Evolutionary conservation across 37 sponge, comb jelly and placozoan species (phyloP).

Genomic region (Halisarca cf. caerulea): DNA sequence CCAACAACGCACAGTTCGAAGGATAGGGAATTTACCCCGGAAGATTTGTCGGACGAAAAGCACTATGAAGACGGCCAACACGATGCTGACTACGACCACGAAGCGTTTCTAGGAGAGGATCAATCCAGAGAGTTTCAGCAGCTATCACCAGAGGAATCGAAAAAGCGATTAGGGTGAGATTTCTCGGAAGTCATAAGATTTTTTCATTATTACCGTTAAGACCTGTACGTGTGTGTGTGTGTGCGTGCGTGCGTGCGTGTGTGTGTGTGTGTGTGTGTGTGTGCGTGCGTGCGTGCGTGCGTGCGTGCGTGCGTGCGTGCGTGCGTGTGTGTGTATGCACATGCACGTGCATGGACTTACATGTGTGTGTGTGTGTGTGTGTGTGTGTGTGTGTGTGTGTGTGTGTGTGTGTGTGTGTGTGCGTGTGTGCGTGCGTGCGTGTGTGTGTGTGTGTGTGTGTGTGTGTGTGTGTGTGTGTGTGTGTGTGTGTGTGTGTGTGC

Average conservation of each 20-base stretch:
- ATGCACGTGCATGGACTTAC: neutral
- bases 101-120: slow-evolving; percentile 79
- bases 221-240: neutral
- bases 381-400: no score
- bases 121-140: slow-evolving; percentile 60
- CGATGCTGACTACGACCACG: slow-evolving; percentile 76
- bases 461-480: no score
- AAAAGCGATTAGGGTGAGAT: slow-evolving; percentile 57
- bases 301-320: neutral
- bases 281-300: neutral
- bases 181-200: neutral
- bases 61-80: slow-evolving; percentile 51
- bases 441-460: no score
- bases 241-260: neutral
- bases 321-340: neutral
- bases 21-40: neutral
- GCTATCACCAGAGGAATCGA: slow-evolving; percentile 63
- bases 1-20: neutral
- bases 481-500: no score
- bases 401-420: no score
- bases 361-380: neutral
- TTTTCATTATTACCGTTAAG: neutral
- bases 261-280: neutral
- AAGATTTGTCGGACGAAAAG: slow-evolving; percentile 24
- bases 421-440: no score